Base-by-base conservation (phyloP, 2,797 vertebrate species). In the Bradypodion pumilum region DNA sequence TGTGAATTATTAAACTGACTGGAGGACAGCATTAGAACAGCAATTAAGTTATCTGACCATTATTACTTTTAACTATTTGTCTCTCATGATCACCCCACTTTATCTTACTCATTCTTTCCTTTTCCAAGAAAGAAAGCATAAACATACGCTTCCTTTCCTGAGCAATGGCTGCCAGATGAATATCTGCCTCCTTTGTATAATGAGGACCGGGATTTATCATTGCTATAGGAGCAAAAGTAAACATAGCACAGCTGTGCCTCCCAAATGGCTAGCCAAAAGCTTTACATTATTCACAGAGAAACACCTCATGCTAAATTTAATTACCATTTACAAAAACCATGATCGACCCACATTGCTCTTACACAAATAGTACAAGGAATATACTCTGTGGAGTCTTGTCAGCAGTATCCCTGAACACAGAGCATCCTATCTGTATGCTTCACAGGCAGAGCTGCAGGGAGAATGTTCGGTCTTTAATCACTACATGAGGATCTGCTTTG, bases 401-500 rank as follows among this genome's bases (percentile, higher is more conserved):
- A 5, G 2, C 62, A 78, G 6, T n/a, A 73, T 66, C 79, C 74
- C 81, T 42, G 84, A 86, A 82, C 82, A 65, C 9, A 73, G 56
- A 19, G 37, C 66, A 81, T 59, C n/a, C 82, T 59, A 73, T 37
- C 78, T 72, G 73, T 82, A 83, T 85, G 42, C 74, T 83, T 73
- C 25, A 60, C 13, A 46, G 68, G 37, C 74, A 85, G 35, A 4
- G 52, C 66, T 85, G 42, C 74, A 66, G 78, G 0, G 9, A 81
- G 78, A 70, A 1, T 29, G 84, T 74, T 73, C 0, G 4, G 88
- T 86, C 68, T 9, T 83, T 84, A 88, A 89, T 91, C 0, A 0
- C 81, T 63, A 73, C 0, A 0, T 62, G 84, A 87, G 80, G 86
- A 87, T 89, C 44, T 89, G 74, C 52, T 90, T 90, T 91, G 82